Percentiles rank a stretch among this genome's conserved stretches.
These are phyloP conservation scores for Poecilia picta DNA, from an alignment of 2,797 vertebrate genomes.

Conservation along the genomic window DNA sequence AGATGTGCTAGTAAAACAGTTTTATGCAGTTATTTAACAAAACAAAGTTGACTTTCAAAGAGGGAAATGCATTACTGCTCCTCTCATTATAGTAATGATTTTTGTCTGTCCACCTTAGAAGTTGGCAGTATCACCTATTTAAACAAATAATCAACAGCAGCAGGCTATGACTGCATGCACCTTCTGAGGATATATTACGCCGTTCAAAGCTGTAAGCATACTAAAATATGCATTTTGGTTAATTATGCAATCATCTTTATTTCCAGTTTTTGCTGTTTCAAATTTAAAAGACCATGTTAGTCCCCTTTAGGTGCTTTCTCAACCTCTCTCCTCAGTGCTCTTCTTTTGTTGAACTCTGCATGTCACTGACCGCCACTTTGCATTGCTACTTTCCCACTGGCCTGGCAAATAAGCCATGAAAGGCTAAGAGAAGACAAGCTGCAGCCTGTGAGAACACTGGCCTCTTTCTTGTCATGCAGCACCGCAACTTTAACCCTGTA, in stretches of 20 bases:
- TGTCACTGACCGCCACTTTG: slow-evolving; percentile 16
- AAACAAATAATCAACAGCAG: not conserved
- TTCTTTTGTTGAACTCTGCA: slow-evolving; percentile 29
- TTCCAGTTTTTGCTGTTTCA: not conserved
- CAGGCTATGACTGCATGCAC: not conserved
- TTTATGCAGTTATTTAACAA: too few relatives aligned
- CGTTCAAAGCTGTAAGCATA: not conserved
- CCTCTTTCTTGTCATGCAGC: slow-evolving; percentile 53
- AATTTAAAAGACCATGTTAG: not conserved
- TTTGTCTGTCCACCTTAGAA: not conserved
- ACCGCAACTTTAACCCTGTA: slow-evolving; percentile 40
- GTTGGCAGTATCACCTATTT: not conserved
- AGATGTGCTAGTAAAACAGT: too few relatives aligned
- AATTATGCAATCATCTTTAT: not conserved
- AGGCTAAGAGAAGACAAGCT: slow-evolving; percentile 61
- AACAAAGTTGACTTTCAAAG: too few relatives aligned
- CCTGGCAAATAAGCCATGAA: slow-evolving; percentile 52
- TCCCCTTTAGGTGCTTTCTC: not conserved
- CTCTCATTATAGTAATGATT: too few relatives aligned
- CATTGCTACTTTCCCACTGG: slow-evolving; percentile 29
- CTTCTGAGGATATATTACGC: not conserved
- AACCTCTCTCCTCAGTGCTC: slow-evolving; percentile 10
- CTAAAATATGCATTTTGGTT: not conserved
- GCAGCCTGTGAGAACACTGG: slow-evolving; percentile 57
- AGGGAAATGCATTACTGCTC: too few relatives aligned